Evolutionary conservation across 1,140 invertebrate species (phyloP).

Genomic region (Leptinotarsa lineolata): DNA sequence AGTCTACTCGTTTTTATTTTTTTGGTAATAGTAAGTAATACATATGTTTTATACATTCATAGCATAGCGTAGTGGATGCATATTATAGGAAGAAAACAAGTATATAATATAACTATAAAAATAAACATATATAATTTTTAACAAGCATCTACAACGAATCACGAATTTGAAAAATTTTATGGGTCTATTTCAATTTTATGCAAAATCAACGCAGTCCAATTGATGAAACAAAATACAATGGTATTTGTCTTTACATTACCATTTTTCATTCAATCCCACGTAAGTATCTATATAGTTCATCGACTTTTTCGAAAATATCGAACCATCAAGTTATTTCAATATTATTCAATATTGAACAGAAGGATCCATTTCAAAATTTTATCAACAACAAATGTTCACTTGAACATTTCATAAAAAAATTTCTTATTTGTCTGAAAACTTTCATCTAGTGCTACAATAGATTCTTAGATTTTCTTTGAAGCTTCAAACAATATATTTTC

Average conservation of each 20-base stretch:
- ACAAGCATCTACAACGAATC: slow-evolving; percentile 39
- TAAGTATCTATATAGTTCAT: slow-evolving; percentile 5
- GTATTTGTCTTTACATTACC: background rate
- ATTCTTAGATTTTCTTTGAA: no score
- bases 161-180: slow-evolving; percentile 6
- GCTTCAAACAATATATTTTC: no score
- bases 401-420: no score
- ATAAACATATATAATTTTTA: slow-evolving; percentile 37
- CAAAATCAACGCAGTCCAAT: background rate
- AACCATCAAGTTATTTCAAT: no score
- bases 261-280: background rate
- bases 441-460: no score
- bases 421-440: no score
- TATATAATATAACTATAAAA: slow-evolving; percentile 33
- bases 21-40: slow-evolving; percentile 37
- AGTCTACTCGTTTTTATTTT: slow-evolving; percentile 38
- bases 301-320: no score
- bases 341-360: no score
- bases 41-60: slow-evolving; percentile 47
- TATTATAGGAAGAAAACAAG: slow-evolving; percentile 35
- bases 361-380: no score
- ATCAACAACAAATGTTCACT: no score
- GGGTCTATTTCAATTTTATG: background rate
- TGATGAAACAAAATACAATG: slow-evolving; percentile 7
- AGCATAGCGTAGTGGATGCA: slow-evolving; percentile 43